Base-by-base conservation (phyloP, 2,888 invertebrate species). In the Miltochrista miniata region DNA sequence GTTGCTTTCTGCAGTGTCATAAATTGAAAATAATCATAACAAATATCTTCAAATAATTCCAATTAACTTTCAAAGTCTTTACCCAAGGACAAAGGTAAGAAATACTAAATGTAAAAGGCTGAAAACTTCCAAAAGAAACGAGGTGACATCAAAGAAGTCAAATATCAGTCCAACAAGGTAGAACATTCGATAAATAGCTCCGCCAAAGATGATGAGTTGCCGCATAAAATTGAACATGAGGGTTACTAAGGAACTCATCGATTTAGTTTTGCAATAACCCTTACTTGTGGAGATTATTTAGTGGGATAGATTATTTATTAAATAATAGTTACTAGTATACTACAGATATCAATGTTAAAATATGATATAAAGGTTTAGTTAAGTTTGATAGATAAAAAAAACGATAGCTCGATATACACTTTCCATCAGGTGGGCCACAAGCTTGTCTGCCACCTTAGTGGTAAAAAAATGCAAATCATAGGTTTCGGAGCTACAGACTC, bases 111-210 rank as follows among this genome's bases (percentile, higher is more conserved):
- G 58, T 56, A 58, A 61, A 59, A 68, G 64, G 68, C 61, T 68
- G 53, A 67, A n/a, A 68, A 56, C 53, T 65, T 41, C 43, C 57
- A 48, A 65, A 67, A 68, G 68, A 64, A 61, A 61, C 68, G 61
- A 64, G 72, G 76, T 74, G 72, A 71, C 75, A 77, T 82, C 80
- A 80, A 79, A 81, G 68, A 73, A 72, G 58, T 61, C 72, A 72
- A 72, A 75, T 76, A 82, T 81, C 74, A 78, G 72, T 76, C 76
- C 78, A 83, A 84, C 77, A 82, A 84, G 70, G 76, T 77, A 73
- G 79, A 77, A 78, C 75, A 78, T 81, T 76, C 74, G 76, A 79
- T 75, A 80, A 82, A 83, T 83, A 75, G 73, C 78, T 72, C 59
- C 63, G 61, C 68, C 78, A 65, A 77, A 81, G 71, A 84, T 83